These are phyloP conservation scores for Scaptodrosophila lebanonensis DNA, from an alignment of 1,140 invertebrate genomes.

Conservation along the genomic window DNA sequence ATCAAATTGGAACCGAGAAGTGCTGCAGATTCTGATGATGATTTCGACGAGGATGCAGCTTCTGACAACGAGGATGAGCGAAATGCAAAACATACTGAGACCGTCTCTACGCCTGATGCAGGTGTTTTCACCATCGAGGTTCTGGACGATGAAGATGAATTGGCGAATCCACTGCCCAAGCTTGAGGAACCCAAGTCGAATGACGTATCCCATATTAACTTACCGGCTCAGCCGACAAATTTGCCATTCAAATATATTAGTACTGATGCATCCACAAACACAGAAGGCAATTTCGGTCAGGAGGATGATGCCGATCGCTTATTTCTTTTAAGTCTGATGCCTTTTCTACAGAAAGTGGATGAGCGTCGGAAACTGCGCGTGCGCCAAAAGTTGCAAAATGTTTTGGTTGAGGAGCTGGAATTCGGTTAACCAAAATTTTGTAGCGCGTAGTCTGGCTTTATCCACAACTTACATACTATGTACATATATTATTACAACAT, in stretches of 20 bases:
- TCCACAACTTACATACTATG: neutral
- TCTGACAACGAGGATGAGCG: conserved; percentile 47
- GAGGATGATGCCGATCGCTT: conserved; percentile 65
- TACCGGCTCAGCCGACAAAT: conserved; percentile 15
- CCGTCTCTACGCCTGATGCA: conserved; percentile 18
- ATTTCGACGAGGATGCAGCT: conserved; percentile 65
- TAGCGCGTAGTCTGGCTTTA: neutral
- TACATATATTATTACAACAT: too few relatives aligned
- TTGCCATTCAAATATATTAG: conserved; percentile 62
- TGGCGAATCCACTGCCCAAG: conserved; percentile 30
- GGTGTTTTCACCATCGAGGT: conserved; percentile 60
- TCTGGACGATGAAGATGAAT: conserved; percentile 56
- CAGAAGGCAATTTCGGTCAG: conserved; percentile 30
- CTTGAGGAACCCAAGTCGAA: conserved; percentile 2
- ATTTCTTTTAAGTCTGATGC: conserved; percentile 64
- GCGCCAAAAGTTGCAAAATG: conserved; percentile 64
- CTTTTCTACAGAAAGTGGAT: conserved; percentile 59
- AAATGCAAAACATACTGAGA: conserved; percentile 13
- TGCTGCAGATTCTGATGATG: conserved; percentile 41
- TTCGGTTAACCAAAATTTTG: conserved; percentile 35
- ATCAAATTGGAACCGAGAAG: conserved; percentile 44
- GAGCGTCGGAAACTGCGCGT: conserved; percentile 59
- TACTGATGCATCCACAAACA: conserved; percentile 57
- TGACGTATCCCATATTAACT: conserved; percentile 1
- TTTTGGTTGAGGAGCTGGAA: conserved; percentile 61